Percentiles rank a stretch among this genome's conserved stretches.
phyloP scores from a whole-genome alignment of 2,113 vertebrate genomes.

The Hoplias malabaricus region DNA sequence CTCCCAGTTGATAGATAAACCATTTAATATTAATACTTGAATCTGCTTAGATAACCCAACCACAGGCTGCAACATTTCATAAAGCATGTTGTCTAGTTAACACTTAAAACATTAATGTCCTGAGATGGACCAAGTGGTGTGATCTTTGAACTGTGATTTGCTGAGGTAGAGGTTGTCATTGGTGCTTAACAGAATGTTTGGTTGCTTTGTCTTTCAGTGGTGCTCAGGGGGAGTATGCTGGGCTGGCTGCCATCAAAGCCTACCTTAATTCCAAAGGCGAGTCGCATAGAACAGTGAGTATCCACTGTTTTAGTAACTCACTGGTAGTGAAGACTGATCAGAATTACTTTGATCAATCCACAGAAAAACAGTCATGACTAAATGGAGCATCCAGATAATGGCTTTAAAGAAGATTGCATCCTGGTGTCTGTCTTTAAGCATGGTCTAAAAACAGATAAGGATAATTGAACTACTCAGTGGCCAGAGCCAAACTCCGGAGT shows the following conservation, averaged over 20 bases:
- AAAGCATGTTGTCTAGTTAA: constrained; percentile 10
- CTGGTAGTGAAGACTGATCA: not conserved
- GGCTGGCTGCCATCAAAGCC: constrained; percentile 93
- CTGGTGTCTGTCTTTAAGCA: not conserved
- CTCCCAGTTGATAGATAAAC: not conserved
- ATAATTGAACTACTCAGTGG: not conserved
- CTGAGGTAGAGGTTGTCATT: constrained; percentile 9
- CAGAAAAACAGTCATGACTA: not conserved
- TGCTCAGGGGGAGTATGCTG: constrained; percentile 95
- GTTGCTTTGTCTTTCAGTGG: constrained; percentile 77
- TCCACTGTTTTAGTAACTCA: not conserved
- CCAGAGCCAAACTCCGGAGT: not conserved
- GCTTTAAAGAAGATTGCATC: not conserved
- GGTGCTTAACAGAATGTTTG: constrained; percentile 24
- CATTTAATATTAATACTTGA: constrained; percentile 8
- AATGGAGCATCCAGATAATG: not conserved
- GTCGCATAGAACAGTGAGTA: constrained; percentile 84
- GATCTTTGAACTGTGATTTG: constrained; percentile 40
- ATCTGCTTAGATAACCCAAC: not conserved
- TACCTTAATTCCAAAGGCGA: constrained; percentile 93
- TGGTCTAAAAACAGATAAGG: not conserved
- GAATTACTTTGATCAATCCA: not conserved
- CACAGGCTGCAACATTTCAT: not conserved
- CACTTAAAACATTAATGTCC: not conserved
- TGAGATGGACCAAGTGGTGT: constrained; percentile 8